These are phyloP conservation scores for Cydia pomonella DNA, from an alignment of 1,140 invertebrate genomes.

Conservation along the genomic window DNA sequence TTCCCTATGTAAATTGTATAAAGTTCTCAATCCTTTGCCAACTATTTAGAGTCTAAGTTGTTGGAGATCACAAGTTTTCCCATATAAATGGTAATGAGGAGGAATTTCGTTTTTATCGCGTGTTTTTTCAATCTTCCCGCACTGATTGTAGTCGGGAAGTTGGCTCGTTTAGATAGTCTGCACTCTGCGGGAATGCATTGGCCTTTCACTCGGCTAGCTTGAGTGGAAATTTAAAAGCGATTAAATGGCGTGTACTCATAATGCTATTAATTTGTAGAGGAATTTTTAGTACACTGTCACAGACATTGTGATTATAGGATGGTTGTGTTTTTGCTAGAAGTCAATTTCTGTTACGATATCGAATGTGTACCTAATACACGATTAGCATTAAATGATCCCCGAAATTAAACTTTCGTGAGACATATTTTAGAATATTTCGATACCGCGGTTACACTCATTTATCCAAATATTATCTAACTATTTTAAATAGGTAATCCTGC, in stretches of 20 bases:
- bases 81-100: slow-evolving; percentile 33
- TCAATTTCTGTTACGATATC: too few species aligned
- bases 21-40: slow-evolving; percentile 33
- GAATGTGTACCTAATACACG: too few species aligned
- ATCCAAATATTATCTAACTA: too few species aligned
- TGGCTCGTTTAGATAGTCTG: slow-evolving; percentile 20
- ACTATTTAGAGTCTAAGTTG: slow-evolving; percentile 31
- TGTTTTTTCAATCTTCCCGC: slow-evolving; percentile 30
- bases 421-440: too few species aligned
- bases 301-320: background rate
- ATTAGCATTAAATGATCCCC: too few species aligned
- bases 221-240: slow-evolving; percentile 17
- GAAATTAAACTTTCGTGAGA: too few species aligned
- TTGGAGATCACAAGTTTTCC: slow-evolving; percentile 30
- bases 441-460: too few species aligned
- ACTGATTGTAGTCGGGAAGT: slow-evolving; percentile 24
- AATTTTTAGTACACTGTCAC: background rate
- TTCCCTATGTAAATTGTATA: slow-evolving; percentile 32
- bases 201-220: slow-evolving; percentile 18
- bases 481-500: too few species aligned
- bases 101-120: slow-evolving; percentile 32
- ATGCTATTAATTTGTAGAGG: background rate
- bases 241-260: background rate
- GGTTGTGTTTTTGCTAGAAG: background rate
- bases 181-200: slow-evolving; percentile 16